Percentiles rank a stretch among this genome's conserved stretches.
phyloP scores from a whole-genome alignment of 2,113 vertebrate species.

The Cinclus cinclus region DNA sequence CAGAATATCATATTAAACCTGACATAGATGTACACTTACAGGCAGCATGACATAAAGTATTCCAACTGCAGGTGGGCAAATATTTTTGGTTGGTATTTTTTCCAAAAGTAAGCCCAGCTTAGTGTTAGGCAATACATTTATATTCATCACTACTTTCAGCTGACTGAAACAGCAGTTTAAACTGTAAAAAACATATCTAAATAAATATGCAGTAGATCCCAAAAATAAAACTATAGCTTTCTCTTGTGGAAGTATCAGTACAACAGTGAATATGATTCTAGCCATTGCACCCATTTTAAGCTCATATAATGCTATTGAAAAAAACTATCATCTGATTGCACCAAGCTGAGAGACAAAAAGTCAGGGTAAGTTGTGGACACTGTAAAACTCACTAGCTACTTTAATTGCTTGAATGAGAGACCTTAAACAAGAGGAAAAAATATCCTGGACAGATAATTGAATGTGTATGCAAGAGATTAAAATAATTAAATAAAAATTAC shows the following conservation, averaged over 20 bases:
- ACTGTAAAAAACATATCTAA: background rate
- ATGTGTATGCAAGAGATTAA: background rate
- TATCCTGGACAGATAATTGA: background rate
- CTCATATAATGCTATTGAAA: background rate
- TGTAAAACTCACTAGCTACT: background rate
- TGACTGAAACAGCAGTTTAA: background rate
- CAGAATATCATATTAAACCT: background rate
- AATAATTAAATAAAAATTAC: background rate
- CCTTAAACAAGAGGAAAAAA: background rate
- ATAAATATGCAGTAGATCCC: background rate
- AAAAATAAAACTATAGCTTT: background rate
- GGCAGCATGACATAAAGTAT: background rate
- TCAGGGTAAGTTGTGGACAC: background rate
- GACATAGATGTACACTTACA: background rate
- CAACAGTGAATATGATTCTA: background rate
- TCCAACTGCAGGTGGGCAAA: background rate
- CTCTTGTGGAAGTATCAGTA: background rate
- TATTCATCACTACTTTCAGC: background rate
- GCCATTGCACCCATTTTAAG: background rate
- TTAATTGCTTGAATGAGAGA: background rate
- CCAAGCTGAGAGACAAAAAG: background rate
- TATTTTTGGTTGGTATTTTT: background rate
- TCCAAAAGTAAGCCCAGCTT: background rate
- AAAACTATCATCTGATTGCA: background rate
- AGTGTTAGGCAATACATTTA: background rate